Evolutionary conservation across 2,113 vertebrate genomes (phyloP).

Genomic region (Brevimyrus niger): DNA sequence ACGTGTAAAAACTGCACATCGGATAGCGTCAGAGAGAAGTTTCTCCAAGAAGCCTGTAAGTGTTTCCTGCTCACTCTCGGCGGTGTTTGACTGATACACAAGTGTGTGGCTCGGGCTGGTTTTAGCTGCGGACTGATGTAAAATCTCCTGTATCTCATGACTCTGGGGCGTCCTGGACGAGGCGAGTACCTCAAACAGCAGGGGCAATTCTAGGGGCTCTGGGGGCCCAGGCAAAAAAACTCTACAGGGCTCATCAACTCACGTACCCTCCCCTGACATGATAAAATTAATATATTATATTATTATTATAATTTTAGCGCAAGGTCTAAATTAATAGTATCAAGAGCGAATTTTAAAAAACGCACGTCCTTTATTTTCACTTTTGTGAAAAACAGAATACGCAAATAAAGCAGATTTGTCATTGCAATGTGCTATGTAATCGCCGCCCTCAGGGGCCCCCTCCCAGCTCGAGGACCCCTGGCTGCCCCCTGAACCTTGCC

Average conservation of each 20-base stretch:
- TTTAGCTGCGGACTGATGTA: neutral
- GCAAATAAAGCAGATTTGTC: neutral
- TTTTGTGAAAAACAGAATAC: neutral
- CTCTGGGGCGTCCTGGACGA: neutral
- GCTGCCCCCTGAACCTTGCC: neutral
- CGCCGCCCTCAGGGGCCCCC: neutral
- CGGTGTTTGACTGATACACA: neutral
- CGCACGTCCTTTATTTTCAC: neutral
- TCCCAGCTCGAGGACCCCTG: neutral
- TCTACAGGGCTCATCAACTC: neutral
- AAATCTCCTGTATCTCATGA: neutral
- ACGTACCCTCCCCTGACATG: neutral
- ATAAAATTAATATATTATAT: neutral
- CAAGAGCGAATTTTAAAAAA: neutral
- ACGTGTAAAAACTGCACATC: conserved; percentile 97
- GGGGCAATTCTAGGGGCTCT: neutral
- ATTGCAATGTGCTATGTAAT: neutral
- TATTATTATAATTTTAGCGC: neutral
- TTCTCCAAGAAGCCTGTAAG: conserved; percentile 97
- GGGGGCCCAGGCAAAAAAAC: neutral
- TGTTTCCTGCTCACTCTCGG: conserved; percentile 33
- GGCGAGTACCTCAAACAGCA: neutral
- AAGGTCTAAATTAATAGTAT: neutral
- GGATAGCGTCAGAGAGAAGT: conserved; percentile 96
- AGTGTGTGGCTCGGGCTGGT: neutral